Conservation (phyloP, 2,888 invertebrate genomes). For the Drosophila lutescens region DNA sequence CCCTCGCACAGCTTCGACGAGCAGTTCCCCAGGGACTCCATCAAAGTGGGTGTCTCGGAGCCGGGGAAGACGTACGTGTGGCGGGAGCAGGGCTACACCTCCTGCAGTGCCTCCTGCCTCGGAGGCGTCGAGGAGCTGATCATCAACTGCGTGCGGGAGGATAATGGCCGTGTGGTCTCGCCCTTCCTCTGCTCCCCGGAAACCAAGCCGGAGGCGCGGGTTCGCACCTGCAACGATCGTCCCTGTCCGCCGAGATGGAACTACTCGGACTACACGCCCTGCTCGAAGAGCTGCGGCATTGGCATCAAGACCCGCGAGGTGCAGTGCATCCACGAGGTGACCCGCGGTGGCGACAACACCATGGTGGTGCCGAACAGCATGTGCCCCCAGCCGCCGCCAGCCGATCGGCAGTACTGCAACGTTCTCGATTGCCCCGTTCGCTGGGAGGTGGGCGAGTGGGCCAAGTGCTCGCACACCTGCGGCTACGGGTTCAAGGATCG, state of each 20-base stretch:
- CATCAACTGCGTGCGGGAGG: constrained; percentile 94
- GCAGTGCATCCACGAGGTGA: constrained; percentile 87
- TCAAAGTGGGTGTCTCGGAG: constrained; percentile 89
- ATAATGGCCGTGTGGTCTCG: constrained; percentile 93
- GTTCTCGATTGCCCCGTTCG: constrained; percentile 95
- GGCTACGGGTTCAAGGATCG: constrained; percentile 95
- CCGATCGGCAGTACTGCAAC: constrained; percentile 95
- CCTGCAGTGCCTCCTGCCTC: constrained; percentile 97
- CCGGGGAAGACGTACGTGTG: constrained; percentile 94
- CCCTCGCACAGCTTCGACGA: constrained; percentile 86
- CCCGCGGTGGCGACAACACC: constrained; percentile 93
- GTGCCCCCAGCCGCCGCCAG: constrained; percentile 95
- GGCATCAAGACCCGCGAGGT: constrained; percentile 95
- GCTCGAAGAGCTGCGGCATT: constrained; percentile 97
- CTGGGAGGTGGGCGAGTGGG: constrained; percentile 95
- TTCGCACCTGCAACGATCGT: constrained; percentile 96
- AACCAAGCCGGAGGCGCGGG: constrained; percentile 94
- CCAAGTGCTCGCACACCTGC: constrained; percentile 95
- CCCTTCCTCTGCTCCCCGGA: constrained; percentile 94
- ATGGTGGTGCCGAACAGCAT: constrained; percentile 96
- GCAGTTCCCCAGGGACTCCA: constrained; percentile 83
- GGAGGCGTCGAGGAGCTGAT: constrained; percentile 95
- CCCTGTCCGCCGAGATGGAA: constrained; percentile 98
- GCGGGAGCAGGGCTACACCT: constrained; percentile 95
- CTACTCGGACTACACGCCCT: constrained; percentile 94